Base-by-base conservation (phyloP, 2,113 vertebrate species). In the Australoheros scitulus region DNA sequence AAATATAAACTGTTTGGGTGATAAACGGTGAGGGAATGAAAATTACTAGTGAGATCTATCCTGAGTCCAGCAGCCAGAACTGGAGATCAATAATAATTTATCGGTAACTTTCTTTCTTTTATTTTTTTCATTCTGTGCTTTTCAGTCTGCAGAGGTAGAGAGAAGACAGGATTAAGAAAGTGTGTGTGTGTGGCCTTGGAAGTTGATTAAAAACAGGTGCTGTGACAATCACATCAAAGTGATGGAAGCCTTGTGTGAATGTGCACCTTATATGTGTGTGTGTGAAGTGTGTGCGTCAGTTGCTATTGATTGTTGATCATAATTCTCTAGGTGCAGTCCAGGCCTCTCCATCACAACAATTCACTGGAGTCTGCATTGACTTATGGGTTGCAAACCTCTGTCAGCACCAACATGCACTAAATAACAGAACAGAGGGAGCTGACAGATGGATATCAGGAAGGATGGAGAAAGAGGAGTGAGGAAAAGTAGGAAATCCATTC, bases 181-280 rank as follows among this genome's bases (percentile, higher is more conserved):
- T 80, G 86, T 76, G 84, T 78, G 90, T 78, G 89, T 90, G 89
- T 92, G 90, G 91, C 93, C 92, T 93, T 93, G 93, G 86, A 94
- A 92, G 90, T 92, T 94, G 93, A 95, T 95, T 94, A 94, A 94
- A 94, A 93, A 90, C 89, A 92, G 93, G 92, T 91, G 88, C 85
- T 65, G 87, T 93, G 91, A 93, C 92, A 93, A 94, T 92, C 83
- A 41, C 89, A 93, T 94, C 91, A 93, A 92, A 88, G 86, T 94
- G 94, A 95, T 94, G 91, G 91, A 94, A 88, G 86, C 59, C 65
- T 65, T 78, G 63, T 82, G 89, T 79, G 78, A 20, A 59, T 43
- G 55, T 76, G 78, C 43, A 80, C 32, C 58, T 26, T 20, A n/a
- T 26, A 38, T 77, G 61, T 38, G 34, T 4, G 61, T 77, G 68